These are phyloP conservation scores for Eleutherodactylus coqui DNA, from an alignment of 2,797 vertebrate species.

Conservation along the genomic window DNA sequence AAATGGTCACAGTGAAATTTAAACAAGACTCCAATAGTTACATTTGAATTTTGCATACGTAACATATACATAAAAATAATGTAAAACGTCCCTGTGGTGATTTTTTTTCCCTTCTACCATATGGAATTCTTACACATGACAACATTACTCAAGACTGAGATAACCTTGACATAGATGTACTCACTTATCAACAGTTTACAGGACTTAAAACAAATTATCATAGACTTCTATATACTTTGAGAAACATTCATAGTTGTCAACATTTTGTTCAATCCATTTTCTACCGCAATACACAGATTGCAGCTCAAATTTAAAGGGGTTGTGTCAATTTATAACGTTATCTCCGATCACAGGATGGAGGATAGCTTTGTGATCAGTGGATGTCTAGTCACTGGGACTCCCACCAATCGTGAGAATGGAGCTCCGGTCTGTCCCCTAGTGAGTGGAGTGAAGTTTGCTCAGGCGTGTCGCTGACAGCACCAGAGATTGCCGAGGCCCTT, in stretches of 20 bases:
- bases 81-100: not conserved
- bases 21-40: not conserved
- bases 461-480: no score
- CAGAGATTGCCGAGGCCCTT: no score
- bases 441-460: no score
- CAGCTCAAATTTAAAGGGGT: not conserved
- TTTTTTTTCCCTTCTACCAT: not conserved
- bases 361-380: no score
- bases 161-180: not conserved
- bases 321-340: no score
- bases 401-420: no score
- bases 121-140: not conserved
- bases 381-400: no score
- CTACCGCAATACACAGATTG: not conserved
- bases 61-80: not conserved
- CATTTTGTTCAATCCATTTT: not conserved
- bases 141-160: not conserved
- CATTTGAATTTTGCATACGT: not conserved
- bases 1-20: not conserved
- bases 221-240: not conserved
- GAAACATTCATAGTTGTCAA: not conserved
- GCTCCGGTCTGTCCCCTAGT: no score
- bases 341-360: no score
- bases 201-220: not conserved
- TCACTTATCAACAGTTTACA: no score